These are phyloP conservation scores for Xiphydria camelus DNA, from an alignment of 2,888 invertebrate genomes.

Conservation along the genomic window DNA sequence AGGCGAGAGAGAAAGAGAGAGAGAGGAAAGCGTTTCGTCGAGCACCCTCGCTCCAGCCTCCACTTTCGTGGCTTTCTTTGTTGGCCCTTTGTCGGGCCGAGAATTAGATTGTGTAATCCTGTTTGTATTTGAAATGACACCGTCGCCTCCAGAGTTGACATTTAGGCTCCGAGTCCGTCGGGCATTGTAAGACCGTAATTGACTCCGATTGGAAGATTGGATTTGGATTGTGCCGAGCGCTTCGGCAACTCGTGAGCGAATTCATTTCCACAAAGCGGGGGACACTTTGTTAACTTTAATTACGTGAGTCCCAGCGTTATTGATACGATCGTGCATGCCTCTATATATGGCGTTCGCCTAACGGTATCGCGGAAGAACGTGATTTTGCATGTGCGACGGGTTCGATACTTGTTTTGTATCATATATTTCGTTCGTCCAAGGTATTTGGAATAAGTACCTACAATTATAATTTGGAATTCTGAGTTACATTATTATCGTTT, in stretches of 20 bases:
- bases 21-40: slow-evolving; percentile 21
- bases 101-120: slow-evolving; percentile 57
- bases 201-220: slow-evolving; percentile 57
- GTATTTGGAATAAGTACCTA: too few relatives aligned
- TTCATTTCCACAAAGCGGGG: slow-evolving; percentile 48
- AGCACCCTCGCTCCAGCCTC: slow-evolving; percentile 28
- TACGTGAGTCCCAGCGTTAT: slow-evolving; percentile 37
- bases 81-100: slow-evolving; percentile 49
- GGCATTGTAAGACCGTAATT: slow-evolving; percentile 53
- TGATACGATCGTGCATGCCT: slow-evolving; percentile 32
- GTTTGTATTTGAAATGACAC: slow-evolving; percentile 57
- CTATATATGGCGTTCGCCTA: too few relatives aligned
- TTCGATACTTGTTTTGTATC: too few relatives aligned
- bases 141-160: slow-evolving; percentile 49
- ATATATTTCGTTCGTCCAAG: too few relatives aligned
- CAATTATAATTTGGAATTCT: background rate
- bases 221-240: slow-evolving; percentile 47
- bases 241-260: slow-evolving; percentile 43
- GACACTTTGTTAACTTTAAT: slow-evolving; percentile 55
- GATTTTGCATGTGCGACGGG: too few relatives aligned
- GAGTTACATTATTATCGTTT: too few relatives aligned
- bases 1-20: slow-evolving; percentile 24
- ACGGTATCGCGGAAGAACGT: too few relatives aligned
- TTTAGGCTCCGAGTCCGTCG: slow-evolving; percentile 41
- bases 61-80: slow-evolving; percentile 43